phyloP scores from a whole-genome alignment of 2,113 vertebrate genomes.

The Serranochromis macrocephalus region DNA sequence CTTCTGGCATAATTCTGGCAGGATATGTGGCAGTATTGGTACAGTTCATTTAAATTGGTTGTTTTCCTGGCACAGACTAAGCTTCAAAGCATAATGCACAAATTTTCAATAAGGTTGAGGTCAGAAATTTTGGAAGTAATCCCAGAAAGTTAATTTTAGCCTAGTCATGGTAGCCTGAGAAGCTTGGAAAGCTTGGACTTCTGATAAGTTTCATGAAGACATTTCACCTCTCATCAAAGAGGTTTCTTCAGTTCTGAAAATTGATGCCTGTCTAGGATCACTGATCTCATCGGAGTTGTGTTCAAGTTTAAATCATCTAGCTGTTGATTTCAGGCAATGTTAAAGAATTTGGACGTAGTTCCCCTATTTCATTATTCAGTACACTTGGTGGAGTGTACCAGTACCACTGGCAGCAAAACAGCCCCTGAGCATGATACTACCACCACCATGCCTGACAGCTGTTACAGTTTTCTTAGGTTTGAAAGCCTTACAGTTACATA shows the following conservation, averaged over 20 bases:
- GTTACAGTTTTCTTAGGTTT: background rate
- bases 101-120: background rate
- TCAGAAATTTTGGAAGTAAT: background rate
- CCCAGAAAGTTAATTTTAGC: background rate
- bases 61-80: background rate
- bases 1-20: background rate
- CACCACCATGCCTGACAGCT: background rate
- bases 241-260: background rate
- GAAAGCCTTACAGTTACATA: background rate
- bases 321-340: background rate
- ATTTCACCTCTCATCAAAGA: background rate
- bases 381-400: background rate
- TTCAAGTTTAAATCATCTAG: background rate
- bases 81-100: background rate
- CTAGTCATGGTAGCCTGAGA: background rate
- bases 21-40: background rate
- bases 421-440: background rate
- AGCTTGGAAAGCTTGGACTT: background rate
- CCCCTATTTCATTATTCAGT: background rate
- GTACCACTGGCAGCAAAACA: background rate
- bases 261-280: background rate
- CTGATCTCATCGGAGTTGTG: background rate
- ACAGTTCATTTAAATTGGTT: background rate
- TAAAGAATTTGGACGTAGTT: background rate
- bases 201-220: background rate